Evolutionary conservation across 2,888 invertebrate genomes (phyloP).

Genomic region (Gortyna flavago): DNA sequence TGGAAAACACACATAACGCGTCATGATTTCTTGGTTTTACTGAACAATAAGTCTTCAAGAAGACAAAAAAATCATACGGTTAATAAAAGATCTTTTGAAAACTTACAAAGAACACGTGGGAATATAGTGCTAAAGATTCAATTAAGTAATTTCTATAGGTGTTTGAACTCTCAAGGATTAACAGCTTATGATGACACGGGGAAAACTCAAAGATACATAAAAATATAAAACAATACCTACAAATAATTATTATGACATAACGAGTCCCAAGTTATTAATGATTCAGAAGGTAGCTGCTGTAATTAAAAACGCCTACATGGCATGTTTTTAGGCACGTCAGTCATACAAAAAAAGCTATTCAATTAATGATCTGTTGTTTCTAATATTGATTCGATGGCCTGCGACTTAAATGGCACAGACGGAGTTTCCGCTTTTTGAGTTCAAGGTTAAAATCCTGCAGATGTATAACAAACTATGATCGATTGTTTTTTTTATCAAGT

Average conservation of each 20-base stretch:
- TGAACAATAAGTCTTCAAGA: constrained; percentile 9
- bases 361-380: constrained; percentile 45
- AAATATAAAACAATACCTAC: constrained; percentile 28
- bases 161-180: constrained; percentile 51
- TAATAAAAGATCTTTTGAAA: constrained; percentile 22
- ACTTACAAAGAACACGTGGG: constrained; percentile 26
- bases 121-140: constrained; percentile 11
- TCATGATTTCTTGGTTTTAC: background rate
- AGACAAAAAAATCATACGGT: background rate
- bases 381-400: constrained; percentile 35
- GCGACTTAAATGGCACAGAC: constrained; percentile 41
- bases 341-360: constrained; percentile 47
- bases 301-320: constrained; percentile 59
- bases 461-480: background rate
- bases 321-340: constrained; percentile 49
- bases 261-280: constrained; percentile 28
- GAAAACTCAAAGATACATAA: background rate
- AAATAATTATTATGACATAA: constrained; percentile 38
- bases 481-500: background rate
- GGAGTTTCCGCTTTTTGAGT: constrained; percentile 35
- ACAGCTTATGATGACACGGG: constrained; percentile 1
- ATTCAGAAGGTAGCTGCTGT: constrained; percentile 37
- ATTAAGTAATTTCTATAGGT: constrained; percentile 43
- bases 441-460: constrained; percentile 28
- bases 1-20: constrained; percentile 27